Conservation (phyloP, 2,888 invertebrate genomes). For the Petrolisthes manimaculis region DNA sequence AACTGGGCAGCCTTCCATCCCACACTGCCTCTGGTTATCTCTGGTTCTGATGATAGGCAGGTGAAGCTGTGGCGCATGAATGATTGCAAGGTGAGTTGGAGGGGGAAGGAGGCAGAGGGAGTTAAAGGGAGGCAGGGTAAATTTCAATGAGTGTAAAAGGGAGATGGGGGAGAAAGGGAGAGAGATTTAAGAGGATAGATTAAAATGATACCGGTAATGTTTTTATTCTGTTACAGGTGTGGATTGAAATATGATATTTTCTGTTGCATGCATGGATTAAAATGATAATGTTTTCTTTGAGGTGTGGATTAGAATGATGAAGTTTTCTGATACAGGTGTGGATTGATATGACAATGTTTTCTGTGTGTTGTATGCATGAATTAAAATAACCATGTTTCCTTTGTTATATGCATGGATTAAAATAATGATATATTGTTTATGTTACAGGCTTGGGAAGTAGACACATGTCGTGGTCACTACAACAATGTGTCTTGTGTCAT, state of each 20-base stretch:
- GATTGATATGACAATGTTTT: background rate
- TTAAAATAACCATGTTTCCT: too few species aligned
- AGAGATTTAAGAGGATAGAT: too few species aligned
- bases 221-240: too few species aligned
- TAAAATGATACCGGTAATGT: too few species aligned
- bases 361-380: background rate
- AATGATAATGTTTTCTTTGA: too few species aligned
- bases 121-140: too few species aligned
- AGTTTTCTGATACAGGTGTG: background rate
- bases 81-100: conserved; percentile 81
- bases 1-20: conserved; percentile 99
- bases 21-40: conserved; percentile 91
- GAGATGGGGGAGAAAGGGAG: too few species aligned
- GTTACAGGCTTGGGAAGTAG: conserved; percentile 93
- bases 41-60: conserved; percentile 98
- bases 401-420: too few species aligned
- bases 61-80: conserved; percentile 99
- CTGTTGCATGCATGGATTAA: too few species aligned
- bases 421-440: background rate
- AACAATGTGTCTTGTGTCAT: conserved; percentile 98
- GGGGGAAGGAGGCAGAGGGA: background rate
- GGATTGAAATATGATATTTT: too few species aligned
- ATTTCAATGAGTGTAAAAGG: too few species aligned
- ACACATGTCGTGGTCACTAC: conserved; percentile 99
- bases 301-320: background rate